These are phyloP conservation scores for Odocoileus hemionus DNA, from an alignment of 2,113 vertebrate species.

Conservation along the genomic window DNA sequence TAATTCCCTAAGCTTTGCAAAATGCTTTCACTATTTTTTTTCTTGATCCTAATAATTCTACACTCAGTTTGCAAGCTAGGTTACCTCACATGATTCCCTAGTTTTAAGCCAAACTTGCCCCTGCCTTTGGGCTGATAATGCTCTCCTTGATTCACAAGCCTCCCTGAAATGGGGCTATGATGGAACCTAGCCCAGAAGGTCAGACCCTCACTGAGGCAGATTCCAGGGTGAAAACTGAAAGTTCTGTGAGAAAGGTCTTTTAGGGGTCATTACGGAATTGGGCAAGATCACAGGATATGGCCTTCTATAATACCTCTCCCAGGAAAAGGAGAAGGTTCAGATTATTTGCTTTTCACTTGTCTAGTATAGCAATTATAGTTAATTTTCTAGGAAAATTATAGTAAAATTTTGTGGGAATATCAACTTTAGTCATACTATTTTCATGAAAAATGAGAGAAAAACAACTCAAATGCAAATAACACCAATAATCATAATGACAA, in stretches of 20 bases:
- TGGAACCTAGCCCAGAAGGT: not conserved
- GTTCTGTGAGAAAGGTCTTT: not conserved
- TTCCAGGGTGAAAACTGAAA: not conserved
- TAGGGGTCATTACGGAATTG: too few relatives aligned
- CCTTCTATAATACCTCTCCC: not conserved
- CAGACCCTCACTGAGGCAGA: not conserved
- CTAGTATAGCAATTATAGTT: not conserved
- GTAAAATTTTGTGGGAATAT: not conserved
- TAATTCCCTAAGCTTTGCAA: not conserved
- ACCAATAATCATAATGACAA: not conserved
- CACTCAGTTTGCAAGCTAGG: not conserved
- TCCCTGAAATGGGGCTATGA: not conserved
- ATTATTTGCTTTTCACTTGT: not conserved
- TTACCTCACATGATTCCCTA: not conserved
- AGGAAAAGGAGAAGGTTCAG: not conserved
- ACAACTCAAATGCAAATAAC: not conserved
- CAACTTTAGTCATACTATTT: not conserved
- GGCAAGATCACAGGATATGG: not conserved
- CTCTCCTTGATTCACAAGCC: not conserved
- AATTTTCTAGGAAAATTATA: not conserved
- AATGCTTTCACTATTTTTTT: not conserved
- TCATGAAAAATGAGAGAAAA: not conserved
- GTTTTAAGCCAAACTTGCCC: not conserved
- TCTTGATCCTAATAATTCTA: not conserved
- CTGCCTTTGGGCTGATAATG: not conserved